These are phyloP conservation scores for Tricholaema leucomelas DNA, from an alignment of 2,113 vertebrate species.

Conservation along the genomic window DNA sequence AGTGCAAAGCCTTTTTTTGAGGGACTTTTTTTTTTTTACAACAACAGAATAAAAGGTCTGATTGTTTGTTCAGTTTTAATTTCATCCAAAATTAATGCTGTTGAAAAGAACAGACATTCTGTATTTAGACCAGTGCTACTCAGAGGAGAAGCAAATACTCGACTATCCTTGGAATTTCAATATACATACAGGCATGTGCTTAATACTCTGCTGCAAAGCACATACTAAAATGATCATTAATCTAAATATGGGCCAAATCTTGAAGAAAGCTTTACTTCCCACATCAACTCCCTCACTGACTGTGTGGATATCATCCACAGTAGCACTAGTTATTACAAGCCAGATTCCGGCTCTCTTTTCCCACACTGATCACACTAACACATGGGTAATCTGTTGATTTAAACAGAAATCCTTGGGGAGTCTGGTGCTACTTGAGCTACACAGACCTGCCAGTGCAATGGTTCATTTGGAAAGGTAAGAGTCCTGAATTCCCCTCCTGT, in stretches of 20 bases:
- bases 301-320: neutral
- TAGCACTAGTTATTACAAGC: neutral
- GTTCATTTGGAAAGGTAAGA: neutral
- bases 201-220: neutral
- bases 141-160: neutral
- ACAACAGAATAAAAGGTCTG: neutral
- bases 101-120: neutral
- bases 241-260: neutral
- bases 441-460: accelerated
- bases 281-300: neutral
- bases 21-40: neutral
- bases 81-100: neutral
- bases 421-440: neutral
- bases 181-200: neutral
- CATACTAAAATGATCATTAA: neutral
- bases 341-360: neutral
- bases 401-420: neutral
- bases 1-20: neutral
- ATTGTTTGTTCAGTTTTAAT: neutral
- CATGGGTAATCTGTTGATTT: neutral
- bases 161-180: neutral
- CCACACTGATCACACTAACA: neutral
- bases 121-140: neutral
- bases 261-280: neutral
- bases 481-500: neutral